A percentile compares a stretch with the other conserved stretches of the same genome.
Evolutionary conservation across 2,888 invertebrate genomes (phyloP).

Genomic region (Linnaemya tessellans): DNA sequence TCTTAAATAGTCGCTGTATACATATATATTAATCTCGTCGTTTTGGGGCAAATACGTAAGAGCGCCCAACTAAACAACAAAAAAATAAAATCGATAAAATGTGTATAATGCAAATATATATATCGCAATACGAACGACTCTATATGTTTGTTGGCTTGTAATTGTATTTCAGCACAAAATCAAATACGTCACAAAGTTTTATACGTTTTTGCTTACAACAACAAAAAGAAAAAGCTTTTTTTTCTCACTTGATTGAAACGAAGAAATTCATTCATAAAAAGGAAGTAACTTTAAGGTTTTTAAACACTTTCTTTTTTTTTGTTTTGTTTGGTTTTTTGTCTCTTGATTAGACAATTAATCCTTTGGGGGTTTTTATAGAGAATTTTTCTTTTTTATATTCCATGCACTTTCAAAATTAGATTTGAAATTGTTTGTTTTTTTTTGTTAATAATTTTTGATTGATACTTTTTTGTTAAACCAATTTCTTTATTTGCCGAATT

Average conservation of each 20-base stretch:
- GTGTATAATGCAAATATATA: conserved; percentile 48
- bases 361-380: too few relatives aligned
- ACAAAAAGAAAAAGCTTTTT: conserved; percentile 56
- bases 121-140: background rate
- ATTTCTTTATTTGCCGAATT: conserved; percentile 12
- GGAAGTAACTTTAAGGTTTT: conserved; percentile 40
- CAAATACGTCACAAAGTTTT: conserved; percentile 65
- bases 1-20: conserved; percentile 11
- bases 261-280: conserved; percentile 61
- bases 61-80: conserved; percentile 29
- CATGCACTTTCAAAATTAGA: too few relatives aligned
- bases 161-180: conserved; percentile 42
- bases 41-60: conserved; percentile 39
- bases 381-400: too few relatives aligned
- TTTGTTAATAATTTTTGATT: too few relatives aligned
- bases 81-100: conserved; percentile 68
- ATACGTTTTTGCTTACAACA: background rate
- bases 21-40: conserved; percentile 17
- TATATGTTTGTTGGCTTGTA: conserved; percentile 11
- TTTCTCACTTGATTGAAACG: conserved; percentile 17
- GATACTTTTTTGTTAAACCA: conserved; percentile 8
- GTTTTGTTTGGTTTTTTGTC: too few relatives aligned
- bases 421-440: background rate
- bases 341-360: too few relatives aligned
- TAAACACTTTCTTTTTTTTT: conserved; percentile 39